These are phyloP conservation scores for Agrotis puta DNA, from an alignment of 2,888 invertebrate genomes.

Conservation along the genomic window DNA sequence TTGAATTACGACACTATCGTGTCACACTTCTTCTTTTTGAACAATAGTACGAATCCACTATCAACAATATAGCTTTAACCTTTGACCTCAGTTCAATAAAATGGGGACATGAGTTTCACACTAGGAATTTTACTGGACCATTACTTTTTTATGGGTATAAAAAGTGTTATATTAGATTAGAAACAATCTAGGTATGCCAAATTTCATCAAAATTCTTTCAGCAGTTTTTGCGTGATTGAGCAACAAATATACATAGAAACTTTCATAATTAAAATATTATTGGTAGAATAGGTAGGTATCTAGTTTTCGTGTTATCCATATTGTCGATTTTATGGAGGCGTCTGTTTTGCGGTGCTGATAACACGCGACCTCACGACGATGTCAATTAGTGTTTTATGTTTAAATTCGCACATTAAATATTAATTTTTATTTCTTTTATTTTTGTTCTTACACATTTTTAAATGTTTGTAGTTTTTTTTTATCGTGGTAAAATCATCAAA, in stretches of 20 bases:
- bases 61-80: constrained; percentile 15
- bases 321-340: constrained; percentile 9
- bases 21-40: constrained; percentile 34
- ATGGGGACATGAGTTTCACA: not conserved
- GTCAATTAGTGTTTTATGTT: constrained; percentile 39
- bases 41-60: constrained; percentile 14
- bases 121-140: not conserved
- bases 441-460: too few species aligned
- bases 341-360: constrained; percentile 51
- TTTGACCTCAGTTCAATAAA: constrained; percentile 21
- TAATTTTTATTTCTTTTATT: not conserved
- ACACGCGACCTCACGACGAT: constrained; percentile 52
- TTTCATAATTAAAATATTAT: not conserved
- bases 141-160: not conserved
- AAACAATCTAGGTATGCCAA: too few species aligned
- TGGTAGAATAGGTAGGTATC: not conserved
- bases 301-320: constrained; percentile 2
- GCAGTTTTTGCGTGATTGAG: too few species aligned
- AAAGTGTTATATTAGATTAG: too few species aligned
- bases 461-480: too few species aligned
- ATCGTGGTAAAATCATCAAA: too few species aligned
- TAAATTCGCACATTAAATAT: constrained; percentile 19
- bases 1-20: too few species aligned
- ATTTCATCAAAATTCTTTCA: too few species aligned
- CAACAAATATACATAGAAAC: too few species aligned